A percentile compares a stretch with the other conserved stretches of the same genome.
phyloP scores from a whole-genome alignment of 2,888 invertebrate species.

The Litoditis marina region DNA sequence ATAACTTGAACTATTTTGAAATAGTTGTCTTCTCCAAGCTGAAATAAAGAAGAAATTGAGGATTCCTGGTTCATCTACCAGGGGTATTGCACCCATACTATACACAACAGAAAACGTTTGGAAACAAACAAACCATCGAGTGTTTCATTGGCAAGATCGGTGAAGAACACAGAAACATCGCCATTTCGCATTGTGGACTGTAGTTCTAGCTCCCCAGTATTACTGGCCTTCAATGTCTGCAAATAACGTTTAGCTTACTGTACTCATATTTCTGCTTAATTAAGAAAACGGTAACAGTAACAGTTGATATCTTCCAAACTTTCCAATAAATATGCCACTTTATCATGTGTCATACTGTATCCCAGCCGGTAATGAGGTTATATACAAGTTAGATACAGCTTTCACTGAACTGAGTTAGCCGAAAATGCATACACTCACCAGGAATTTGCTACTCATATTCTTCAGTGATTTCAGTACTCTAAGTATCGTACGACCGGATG shows the following conservation, averaged over 20 bases:
- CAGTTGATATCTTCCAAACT: slow-evolving; percentile 15
- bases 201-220: slow-evolving; percentile 10
- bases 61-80: neutral
- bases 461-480: slow-evolving; percentile 11
- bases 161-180: slow-evolving; percentile 11
- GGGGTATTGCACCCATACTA: no score
- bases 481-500: slow-evolving; percentile 5
- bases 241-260: neutral
- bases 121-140: neutral
- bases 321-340: no score
- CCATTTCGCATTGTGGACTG: slow-evolving; percentile 13
- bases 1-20: no score
- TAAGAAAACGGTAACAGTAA: neutral
- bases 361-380: no score
- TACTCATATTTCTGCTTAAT: no score
- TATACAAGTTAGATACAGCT: no score
- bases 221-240: slow-evolving; percentile 14
- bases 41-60: neutral
- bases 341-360: no score
- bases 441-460: neutral
- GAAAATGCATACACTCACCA: no score
- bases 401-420: no score
- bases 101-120: no score
- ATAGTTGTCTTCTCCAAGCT: no score
- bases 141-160: slow-evolving; percentile 14